Percentiles rank a stretch among this genome's conserved stretches.
These are phyloP conservation scores for Phragmatobia fuliginosa DNA, from an alignment of 2,888 invertebrate species.

Conservation along the genomic window DNA sequence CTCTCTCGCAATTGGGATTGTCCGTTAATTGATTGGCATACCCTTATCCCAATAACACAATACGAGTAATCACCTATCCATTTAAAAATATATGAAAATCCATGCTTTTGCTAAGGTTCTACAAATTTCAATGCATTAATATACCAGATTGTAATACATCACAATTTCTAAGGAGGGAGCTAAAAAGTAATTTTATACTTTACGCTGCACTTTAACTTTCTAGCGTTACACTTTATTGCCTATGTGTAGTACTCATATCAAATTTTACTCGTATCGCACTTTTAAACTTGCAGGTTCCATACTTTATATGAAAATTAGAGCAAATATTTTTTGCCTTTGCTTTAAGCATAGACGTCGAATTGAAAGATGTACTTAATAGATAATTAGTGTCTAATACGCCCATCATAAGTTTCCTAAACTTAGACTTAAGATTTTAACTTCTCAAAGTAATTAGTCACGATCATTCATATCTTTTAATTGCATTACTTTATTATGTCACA, in stretches of 20 bases:
- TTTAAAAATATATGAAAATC: too few species aligned
- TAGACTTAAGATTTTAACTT: neutral
- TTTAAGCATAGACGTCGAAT: neutral
- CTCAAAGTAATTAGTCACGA: neutral
- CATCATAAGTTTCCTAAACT: neutral
- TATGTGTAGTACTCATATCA: neutral
- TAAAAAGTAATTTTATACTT: neutral
- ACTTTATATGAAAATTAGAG: neutral
- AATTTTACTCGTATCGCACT: too few species aligned
- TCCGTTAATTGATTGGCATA: too few species aligned
- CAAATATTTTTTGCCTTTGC: neutral
- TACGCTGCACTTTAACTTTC: neutral
- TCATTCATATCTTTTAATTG: too few species aligned
- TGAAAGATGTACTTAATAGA: neutral
- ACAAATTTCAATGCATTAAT: neutral
- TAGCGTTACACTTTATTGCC: neutral
- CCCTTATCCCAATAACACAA: too few species aligned
- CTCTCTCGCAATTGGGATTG: too few species aligned
- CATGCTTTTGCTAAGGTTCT: too few species aligned
- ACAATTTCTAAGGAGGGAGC: neutral
- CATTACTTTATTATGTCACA: too few species aligned
- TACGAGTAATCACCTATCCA: neutral
- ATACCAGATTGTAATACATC: neutral
- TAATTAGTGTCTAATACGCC: neutral
- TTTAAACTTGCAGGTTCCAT: neutral